Base-by-base conservation (phyloP, 2,888 invertebrate genomes). In the Brachylomia viminalis region DNA sequence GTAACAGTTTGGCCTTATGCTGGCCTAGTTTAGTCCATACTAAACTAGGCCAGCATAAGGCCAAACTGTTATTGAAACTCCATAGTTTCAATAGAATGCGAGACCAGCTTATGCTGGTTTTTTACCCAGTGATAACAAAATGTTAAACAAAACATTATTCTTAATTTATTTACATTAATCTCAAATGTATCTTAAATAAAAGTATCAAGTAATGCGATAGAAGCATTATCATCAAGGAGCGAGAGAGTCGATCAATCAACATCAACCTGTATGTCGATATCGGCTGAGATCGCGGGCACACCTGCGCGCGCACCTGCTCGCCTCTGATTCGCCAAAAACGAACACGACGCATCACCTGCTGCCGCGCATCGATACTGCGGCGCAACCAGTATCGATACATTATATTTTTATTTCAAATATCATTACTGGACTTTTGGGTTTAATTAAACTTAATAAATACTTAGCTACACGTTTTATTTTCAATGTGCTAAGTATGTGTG, bases 281-380 rank as follows among this genome's bases (percentile, higher is more conserved):
- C 94, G 92, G 90, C 93, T 87, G 94, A 93, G 95, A 94, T 94
- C 93, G 91, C 92, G 92, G 92, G 86, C 91, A 91, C 95, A 95
- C 95, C 95, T 95, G 95, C 95, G 91, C 91, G 58, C 56, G 79
- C 88, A 95, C 95, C 95, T 95, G 95, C 94, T 82, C 88, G 92
- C 91, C 95, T 93, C 93, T 95, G 95, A 95, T 95, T 95, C 95
- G 95, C 95, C 95, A 95, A 95, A 95, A 95, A 94, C 92, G 93
- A 94, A 90, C 93, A 93, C 90, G 89, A 87, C 88, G 83, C 86
- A 85, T 91, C 95, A 95, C 95, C 95, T 95, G 95, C 94, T 95
- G 95, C 94, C 91, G 90, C 79, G 82, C 86, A 88, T 89, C 90
- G 88, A 91, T 91, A 90, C 88, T 84, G 64, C 62, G 56, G 66